Evolutionary conservation across 2,113 vertebrate genomes (phyloP), one percentile per base, ranked within the genome.

Genomic region (Cettia cetti): DNA sequence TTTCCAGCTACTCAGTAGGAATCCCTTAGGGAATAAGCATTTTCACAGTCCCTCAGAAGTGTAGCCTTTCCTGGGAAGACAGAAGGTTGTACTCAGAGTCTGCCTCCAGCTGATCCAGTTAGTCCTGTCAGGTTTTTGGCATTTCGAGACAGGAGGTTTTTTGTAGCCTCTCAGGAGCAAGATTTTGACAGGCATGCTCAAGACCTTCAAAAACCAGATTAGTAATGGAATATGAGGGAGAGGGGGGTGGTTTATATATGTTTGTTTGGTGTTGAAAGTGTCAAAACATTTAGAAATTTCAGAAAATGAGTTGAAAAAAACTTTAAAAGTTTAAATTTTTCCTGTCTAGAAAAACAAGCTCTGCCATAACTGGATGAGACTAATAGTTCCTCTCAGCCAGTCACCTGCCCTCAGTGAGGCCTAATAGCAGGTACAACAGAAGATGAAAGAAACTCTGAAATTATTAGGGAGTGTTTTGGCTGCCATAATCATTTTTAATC

Each of bases 221-320:
- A 86, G 44, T 14, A 78, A 21, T n/a, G 20, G 47, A 42, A 68
- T 33, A 15, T 8, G 10, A 5, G 12, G 13, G 22, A 4, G 17
- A 11, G 2, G n/a, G 5, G 8, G 7, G 8, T n/a, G 16, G 11
- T 4, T 28, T 33, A 3, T 23, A 3, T 23, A 52, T 37, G 14
- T 63, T 86, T 72, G 7, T 15, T 85, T 40, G 12, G 5, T 53
- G 12, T 40, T 89, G 5, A 18, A 86, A 81, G 13, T 24, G 6
- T 57, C 50, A 86, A 74, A 92, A 56, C 42, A 84, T 45, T 28
- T 63, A 65, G 28, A 78, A 71, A 71, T 63, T 63, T 59, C 30
- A 54, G 30, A 82, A 82, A 88, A 80, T 13, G 0, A 20, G 7
- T 75, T 13, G 6, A 28, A 82, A 76, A 64, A 1, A 23, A 2